Evolutionary conservation across 2,113 vertebrate species (phyloP).

Genomic region (Mormoops blainvillei): DNA sequence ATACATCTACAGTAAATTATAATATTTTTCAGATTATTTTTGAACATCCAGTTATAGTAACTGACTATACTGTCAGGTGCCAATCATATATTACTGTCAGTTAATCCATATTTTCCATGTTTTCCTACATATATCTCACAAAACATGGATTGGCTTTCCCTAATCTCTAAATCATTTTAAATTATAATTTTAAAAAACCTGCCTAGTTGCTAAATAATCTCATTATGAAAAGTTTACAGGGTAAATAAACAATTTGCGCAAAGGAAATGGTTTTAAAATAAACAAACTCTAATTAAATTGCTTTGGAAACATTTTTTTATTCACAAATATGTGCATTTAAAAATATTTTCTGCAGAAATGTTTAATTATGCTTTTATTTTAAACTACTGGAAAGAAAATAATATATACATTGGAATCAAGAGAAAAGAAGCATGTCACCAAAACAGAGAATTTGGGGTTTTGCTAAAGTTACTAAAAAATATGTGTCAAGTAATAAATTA

Average conservation of each 20-base stretch:
- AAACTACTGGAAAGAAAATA: neutral
- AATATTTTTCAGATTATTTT: neutral
- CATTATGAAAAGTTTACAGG: neutral
- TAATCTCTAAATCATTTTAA: neutral
- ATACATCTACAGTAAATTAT: neutral
- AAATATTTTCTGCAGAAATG: neutral
- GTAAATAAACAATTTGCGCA: neutral
- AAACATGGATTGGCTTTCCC: neutral
- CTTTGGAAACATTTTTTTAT: constrained; percentile 23
- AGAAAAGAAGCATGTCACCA: neutral
- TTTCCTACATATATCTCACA: neutral
- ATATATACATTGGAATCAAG: neutral
- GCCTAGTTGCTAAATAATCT: constrained; percentile 25
- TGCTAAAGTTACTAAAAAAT: constrained; percentile 2
- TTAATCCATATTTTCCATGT: neutral
- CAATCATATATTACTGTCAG: neutral
- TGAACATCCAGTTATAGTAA: neutral
- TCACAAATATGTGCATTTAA: neutral
- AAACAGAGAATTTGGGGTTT: neutral
- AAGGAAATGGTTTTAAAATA: constrained; percentile 24
- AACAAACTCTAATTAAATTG: neutral
- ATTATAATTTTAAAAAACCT: neutral
- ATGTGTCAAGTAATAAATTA: neutral
- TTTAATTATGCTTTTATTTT: constrained; percentile 4
- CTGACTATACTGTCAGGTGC: neutral